Percentiles rank a stretch among this genome's conserved stretches.
phyloP scores from a whole-genome alignment of 2,797 vertebrate genomes.

The Hylomyscus alleni region DNA sequence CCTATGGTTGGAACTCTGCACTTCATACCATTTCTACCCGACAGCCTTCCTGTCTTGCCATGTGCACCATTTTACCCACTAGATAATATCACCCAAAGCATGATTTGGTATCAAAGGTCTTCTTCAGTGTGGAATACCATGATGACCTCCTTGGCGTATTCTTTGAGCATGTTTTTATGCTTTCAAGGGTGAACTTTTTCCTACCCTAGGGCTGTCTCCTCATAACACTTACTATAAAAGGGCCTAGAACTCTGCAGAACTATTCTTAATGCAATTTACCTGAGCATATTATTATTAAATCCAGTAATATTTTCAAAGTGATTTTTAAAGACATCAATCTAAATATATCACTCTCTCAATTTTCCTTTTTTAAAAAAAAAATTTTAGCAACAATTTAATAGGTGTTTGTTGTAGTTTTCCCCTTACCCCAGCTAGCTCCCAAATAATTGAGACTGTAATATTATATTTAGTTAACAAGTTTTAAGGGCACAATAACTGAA shows the following conservation, averaged over 20 bases:
- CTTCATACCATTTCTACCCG: background rate
- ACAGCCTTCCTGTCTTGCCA: background rate
- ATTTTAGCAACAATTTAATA: background rate
- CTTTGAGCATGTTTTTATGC: background rate
- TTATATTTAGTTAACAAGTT: background rate
- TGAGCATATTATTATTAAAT: background rate
- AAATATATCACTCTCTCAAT: background rate
- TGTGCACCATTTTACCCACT: background rate
- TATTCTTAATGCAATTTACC: background rate
- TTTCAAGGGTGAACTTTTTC: background rate
- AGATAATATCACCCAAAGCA: background rate
- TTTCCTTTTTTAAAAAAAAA: background rate
- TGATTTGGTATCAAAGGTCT: background rate
- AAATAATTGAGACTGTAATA: background rate
- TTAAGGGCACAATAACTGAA: background rate
- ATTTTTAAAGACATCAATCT: background rate
- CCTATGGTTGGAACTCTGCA: background rate
- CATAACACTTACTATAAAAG: background rate
- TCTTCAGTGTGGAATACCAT: background rate
- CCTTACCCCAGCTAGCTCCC: background rate
- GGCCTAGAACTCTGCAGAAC: background rate
- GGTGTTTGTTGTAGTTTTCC: background rate
- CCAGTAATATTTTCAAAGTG: background rate
- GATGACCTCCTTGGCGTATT: background rate
- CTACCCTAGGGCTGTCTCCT: background rate